Evolutionary conservation across 2,113 vertebrate genomes (phyloP).

Genomic region (Psilopogon haemacephalus): DNA sequence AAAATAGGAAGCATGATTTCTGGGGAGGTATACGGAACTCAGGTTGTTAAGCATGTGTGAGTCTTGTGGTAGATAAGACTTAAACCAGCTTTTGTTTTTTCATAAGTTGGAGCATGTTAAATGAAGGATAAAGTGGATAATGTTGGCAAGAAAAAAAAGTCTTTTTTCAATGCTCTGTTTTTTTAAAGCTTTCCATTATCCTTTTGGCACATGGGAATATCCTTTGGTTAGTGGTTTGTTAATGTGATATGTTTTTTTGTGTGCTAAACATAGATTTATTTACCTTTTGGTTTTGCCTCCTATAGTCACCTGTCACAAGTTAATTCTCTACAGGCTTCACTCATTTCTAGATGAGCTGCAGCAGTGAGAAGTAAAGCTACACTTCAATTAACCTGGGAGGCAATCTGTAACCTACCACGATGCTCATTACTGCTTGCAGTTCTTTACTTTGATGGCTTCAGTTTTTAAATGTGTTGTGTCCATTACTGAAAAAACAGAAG

Average conservation of each 20-base stretch:
- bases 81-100: not conserved
- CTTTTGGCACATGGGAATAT: not conserved
- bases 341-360: not conserved
- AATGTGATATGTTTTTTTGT: not conserved
- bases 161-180: not conserved
- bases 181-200: slow-evolving; percentile 1
- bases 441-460: not conserved
- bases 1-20: not conserved
- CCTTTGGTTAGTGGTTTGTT: not conserved
- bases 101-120: not conserved
- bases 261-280: not conserved
- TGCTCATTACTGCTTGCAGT: not conserved
- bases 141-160: not conserved
- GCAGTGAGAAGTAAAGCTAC: not conserved
- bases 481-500: not conserved
- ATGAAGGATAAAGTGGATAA: not conserved
- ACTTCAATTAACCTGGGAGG: fast-evolving
- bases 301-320: not conserved
- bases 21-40: not conserved
- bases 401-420: not conserved
- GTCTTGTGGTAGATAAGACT: not conserved
- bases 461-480: not conserved
- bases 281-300: not conserved
- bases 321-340: not conserved
- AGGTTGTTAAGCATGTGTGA: not conserved